Percentiles rank a stretch among this genome's conserved stretches.
These are phyloP conservation scores for Apeltes quadracus DNA, from an alignment of 2,113 vertebrate genomes.

Conservation along the genomic window DNA sequence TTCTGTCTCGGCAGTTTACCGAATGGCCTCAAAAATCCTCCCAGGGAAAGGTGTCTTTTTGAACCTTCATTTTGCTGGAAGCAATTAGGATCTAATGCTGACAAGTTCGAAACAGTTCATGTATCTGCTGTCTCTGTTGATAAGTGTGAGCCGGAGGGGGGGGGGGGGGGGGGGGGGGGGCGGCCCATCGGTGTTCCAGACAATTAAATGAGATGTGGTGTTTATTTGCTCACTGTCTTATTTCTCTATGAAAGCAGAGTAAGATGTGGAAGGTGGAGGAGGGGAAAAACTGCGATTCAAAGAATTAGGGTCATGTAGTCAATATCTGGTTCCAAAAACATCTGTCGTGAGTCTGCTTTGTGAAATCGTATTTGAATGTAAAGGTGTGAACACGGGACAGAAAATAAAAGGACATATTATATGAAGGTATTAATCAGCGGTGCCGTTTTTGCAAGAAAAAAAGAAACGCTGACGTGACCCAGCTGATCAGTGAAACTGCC, in stretches of 20 bases:
- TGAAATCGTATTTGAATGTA: conserved; percentile 68
- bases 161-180: conserved; percentile 53
- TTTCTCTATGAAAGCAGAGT: conserved; percentile 76
- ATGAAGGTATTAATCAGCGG: conserved; percentile 82
- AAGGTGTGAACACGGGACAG: conserved; percentile 68
- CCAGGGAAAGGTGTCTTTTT: conserved; percentile 85
- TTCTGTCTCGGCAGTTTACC: conserved; percentile 81
- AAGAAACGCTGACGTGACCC: conserved; percentile 80
- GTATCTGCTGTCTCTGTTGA: conserved; percentile 85
- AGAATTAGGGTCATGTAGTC: conserved; percentile 52
- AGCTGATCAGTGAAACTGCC: conserved; percentile 83
- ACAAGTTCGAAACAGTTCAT: conserved; percentile 89
- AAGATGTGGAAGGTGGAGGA: conserved; percentile 58
- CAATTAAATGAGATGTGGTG: conserved; percentile 85
- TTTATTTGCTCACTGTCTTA: conserved; percentile 82
- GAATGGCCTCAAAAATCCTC: conserved; percentile 85
- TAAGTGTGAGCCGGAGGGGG: conserved; percentile 73
- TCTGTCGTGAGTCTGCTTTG: conserved; percentile 48
- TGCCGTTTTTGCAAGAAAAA: conserved; percentile 68
- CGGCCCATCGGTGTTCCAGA: conserved; percentile 81
- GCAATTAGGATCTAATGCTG: conserved; percentile 86
- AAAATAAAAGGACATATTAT: conserved; percentile 81
- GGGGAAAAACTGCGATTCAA: conserved; percentile 29
- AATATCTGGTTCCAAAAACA: conserved; percentile 67
- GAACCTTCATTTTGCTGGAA: conserved; percentile 82